Evolutionary conservation across 1,140 invertebrate species (phyloP).

Genomic region (Bactericera cockerelli): DNA sequence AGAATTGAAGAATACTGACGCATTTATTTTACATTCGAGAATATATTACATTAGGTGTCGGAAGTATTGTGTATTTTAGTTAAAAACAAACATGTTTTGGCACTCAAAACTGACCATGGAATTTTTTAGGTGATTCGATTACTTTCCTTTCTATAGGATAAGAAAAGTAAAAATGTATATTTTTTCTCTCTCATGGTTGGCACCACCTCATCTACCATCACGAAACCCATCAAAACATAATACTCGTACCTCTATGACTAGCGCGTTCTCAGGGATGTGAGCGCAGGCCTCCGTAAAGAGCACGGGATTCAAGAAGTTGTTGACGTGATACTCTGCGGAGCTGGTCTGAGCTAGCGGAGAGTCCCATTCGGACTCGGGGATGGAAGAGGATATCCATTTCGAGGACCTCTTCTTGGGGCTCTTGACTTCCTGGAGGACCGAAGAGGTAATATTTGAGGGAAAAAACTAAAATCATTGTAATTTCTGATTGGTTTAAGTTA

Average conservation of each 20-base stretch:
- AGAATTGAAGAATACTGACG: too few species aligned
- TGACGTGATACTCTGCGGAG: slow-evolving; percentile 83
- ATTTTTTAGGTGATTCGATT: too few species aligned
- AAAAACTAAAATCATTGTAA: neutral
- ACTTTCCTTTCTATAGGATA: too few species aligned
- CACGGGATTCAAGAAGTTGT: slow-evolving; percentile 68
- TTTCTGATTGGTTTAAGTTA: neutral
- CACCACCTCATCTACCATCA: too few species aligned
- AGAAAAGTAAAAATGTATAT: too few species aligned
- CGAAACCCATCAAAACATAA: too few species aligned
- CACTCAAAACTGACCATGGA: too few species aligned
- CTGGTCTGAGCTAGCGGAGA: slow-evolving; percentile 57
- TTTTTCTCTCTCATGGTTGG: too few species aligned
- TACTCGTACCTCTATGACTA: slow-evolving; percentile 35
- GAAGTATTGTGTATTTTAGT: too few species aligned
- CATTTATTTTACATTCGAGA: too few species aligned
- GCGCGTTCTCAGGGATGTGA: slow-evolving; percentile 38
- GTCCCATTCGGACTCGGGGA: slow-evolving; percentile 49
- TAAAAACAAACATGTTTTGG: too few species aligned
- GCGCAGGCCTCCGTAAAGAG: slow-evolving; percentile 40
- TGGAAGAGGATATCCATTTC: slow-evolving; percentile 43
- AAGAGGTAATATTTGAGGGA: neutral
- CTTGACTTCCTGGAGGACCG: slow-evolving; percentile 32
- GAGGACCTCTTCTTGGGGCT: slow-evolving; percentile 33
- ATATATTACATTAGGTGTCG: too few species aligned